Percentiles rank a stretch among this genome's conserved stretches.
phyloP scores from a whole-genome alignment of 1,140 invertebrate genomes.

The Apis laboriosa region DNA sequence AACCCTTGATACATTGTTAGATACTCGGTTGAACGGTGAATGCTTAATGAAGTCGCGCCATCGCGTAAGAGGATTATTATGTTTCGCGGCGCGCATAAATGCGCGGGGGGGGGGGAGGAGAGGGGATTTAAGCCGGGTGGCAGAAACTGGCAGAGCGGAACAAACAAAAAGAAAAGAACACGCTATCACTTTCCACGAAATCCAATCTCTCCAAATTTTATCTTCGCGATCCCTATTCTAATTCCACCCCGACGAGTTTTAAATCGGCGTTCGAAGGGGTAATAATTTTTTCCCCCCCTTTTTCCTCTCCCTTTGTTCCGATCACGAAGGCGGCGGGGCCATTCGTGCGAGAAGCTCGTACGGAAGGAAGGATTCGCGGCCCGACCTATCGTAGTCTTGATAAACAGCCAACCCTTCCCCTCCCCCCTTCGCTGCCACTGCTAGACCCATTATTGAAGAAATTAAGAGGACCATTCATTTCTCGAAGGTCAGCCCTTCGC shows the following conservation, averaged over 20 bases:
- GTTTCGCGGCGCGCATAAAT: slow-evolving; percentile 52
- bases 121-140: slow-evolving; percentile 28
- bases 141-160: slow-evolving; percentile 3
- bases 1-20: slow-evolving; percentile 2
- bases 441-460: slow-evolving; percentile 71
- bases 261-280: too few relatives aligned
- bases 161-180: slow-evolving; percentile 26
- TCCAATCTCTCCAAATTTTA: too few relatives aligned
- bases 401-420: slow-evolving; percentile 66
- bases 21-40: slow-evolving; percentile 60
- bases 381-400: slow-evolving; percentile 62
- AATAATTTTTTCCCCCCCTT: not conserved
- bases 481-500: too few relatives aligned
- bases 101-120: slow-evolving; percentile 27
- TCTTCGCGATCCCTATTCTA: too few relatives aligned
- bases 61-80: slow-evolving; percentile 71
- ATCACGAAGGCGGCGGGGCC: slow-evolving; percentile 4
- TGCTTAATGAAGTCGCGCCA: slow-evolving; percentile 67
- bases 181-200: not conserved
- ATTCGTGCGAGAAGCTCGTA: slow-evolving; percentile 56
- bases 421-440: slow-evolving; percentile 32
- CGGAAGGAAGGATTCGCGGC: slow-evolving; percentile 50
- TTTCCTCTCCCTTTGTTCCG: not conserved
- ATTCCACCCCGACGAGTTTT: too few relatives aligned
- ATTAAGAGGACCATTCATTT: slow-evolving; percentile 70